Evolutionary conservation across 2,888 invertebrate genomes (phyloP), one percentile per base, ranked within the genome.

Genomic region (Blera fallax): DNA sequence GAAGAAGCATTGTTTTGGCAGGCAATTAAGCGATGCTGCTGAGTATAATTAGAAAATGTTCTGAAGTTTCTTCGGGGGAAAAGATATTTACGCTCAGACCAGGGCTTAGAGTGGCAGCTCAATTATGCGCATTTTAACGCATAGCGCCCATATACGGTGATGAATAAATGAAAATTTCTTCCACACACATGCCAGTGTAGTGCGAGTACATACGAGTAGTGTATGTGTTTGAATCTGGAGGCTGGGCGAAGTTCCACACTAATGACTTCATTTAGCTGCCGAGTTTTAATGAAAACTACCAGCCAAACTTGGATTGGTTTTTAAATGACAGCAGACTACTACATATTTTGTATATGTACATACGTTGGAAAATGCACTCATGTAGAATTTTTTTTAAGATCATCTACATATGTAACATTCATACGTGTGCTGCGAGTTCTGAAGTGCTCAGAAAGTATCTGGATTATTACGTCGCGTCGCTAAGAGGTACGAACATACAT

Each of bases 81-180:
- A 7, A 60, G 16, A 50, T 16, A 65, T 6, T 21, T 24, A 29
- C 21, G 8, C 40, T 62, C 16, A 43, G n/a, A 52, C 32, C 50
- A 45, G 16, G 64, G 70, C 84, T 79, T 64, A 69, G 74, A 79
- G 67, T 80, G 64, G 84, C 80, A 85, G 70, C 70, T 85, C 76
- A 80, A 80, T 80, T 85, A 76, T 80, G 84, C 58, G 74, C 84
- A 80, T 80, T 85, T 76, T 79, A 85, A 76, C 80, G 76, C 76
- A 58, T 64, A 37, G 24, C 74, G 10, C 50, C 50, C 74, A 58
- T 70, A 65, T 64, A 74, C 11, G 62, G 62, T 21, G 21, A 7
- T 2, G 40, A 58, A 65, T 64, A 72, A 65, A 80, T 37, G 72
- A 48, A 56, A 40, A 64, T 64, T 64, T 72, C 32, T 58, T 58